Evolutionary conservation across 2,113 vertebrate genomes (phyloP), one percentile per base, ranked within the genome.

Genomic region (Sceloporus undulatus): DNA sequence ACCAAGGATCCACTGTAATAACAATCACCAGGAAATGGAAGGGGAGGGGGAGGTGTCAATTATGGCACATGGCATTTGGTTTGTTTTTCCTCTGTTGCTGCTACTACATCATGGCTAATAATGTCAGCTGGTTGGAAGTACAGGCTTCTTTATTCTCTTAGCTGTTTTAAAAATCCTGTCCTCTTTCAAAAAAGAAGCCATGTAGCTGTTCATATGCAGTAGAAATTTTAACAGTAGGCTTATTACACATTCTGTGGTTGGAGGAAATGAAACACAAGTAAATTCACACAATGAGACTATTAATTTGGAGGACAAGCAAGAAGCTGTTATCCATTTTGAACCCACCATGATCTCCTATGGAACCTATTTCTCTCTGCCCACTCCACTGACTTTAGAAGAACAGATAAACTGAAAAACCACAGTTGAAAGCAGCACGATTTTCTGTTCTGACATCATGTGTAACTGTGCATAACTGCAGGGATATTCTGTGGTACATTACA

Each of bases 381-480:
- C 56, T 74, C 70, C 88, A 68, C 76, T 85, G 56, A 76, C 38
- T 76, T 86, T 3, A 79, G 5, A 73, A 52, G 0, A 81, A 80
- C 1, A n/a, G 77, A 94, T 91, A 85, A 86, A 85, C 34, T 21
- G 56, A 70, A 11, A 91, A 90, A 85, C 4, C 1, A 0, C 29
- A 62, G 74, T 56, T 87, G n/a, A 85, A 81, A 93, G 86, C 79
- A 88, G 89, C 68, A 78, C 76, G 34, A 87, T 65, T 68, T 88
- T 83, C 84, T 4, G 23, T 59, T 91, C 89, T 94, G 73, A 85
- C 82, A 73, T 88, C 87, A 89, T 56, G n/a, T 86, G 68, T 83
- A 91, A 90, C 56, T 82, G 85, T 91, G 91, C 42, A 86, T 84
- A 73, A 90, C 23, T 71, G 75, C n/a, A 88, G 65, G 56, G 91